Percentiles rank a stretch among this genome's conserved stretches.
These are phyloP conservation scores for Enteromius trimaculatus DNA, from an alignment of 2,797 vertebrate genomes.

Conservation along the genomic window DNA sequence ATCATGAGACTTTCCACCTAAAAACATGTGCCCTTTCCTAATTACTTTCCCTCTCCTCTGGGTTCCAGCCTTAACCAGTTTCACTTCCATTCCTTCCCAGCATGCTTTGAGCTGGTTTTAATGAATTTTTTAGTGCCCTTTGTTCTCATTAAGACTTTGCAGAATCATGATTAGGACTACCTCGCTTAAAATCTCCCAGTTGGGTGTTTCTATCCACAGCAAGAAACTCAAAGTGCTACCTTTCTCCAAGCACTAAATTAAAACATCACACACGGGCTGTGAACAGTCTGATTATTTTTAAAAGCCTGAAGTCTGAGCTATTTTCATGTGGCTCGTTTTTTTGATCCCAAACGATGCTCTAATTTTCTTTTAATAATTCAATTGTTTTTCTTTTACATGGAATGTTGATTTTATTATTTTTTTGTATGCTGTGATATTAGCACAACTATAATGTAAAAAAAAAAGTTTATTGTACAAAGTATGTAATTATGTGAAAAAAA, in stretches of 20 bases:
- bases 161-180: conserved; percentile 75
- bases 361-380: not conserved
- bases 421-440: not conserved
- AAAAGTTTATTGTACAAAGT: not conserved
- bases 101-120: conserved; percentile 76
- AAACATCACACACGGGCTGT: conserved; percentile 66
- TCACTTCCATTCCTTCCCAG: conserved; percentile 55
- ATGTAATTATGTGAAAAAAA: not conserved
- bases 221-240: conserved; percentile 59
- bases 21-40: conserved; percentile 53
- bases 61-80: conserved; percentile 38
- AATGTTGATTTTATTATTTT: not conserved
- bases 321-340: not conserved
- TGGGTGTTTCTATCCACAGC: conserved; percentile 42
- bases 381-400: not conserved
- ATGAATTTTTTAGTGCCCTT: conserved; percentile 82
- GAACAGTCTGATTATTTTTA: conserved; percentile 53
- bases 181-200: conserved; percentile 53
- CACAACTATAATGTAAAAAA: not conserved
- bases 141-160: conserved; percentile 76
- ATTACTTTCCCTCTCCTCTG: conserved; percentile 59
- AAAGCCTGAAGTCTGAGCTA: conserved; percentile 31
- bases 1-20: conserved; percentile 47
- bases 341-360: not conserved
- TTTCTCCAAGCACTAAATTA: conserved; percentile 72